Conservation (phyloP, 2,113 vertebrate genomes). For the Salvator merianae region DNA sequence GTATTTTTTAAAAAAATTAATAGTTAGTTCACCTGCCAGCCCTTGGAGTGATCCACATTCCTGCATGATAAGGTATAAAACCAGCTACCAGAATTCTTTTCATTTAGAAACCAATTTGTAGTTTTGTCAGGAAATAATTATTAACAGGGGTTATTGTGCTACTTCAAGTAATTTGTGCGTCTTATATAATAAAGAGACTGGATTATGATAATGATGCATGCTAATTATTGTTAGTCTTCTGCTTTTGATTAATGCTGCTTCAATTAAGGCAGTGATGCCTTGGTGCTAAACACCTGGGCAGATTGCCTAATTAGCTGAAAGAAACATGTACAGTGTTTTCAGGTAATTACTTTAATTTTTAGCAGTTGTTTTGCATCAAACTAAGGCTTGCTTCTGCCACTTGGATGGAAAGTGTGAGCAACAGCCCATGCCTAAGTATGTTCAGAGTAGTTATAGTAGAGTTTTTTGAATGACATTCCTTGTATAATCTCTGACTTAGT, state of each 20-base stretch:
- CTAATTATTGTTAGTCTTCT: conserved; percentile 74
- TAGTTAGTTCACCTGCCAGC: neutral
- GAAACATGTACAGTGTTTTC: conserved; percentile 50
- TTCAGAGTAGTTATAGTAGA: accelerated
- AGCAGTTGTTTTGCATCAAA: conserved; percentile 4
- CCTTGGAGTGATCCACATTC: neutral
- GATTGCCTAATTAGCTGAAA: conserved; percentile 70
- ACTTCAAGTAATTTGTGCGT: conserved; percentile 5
- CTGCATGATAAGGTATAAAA: neutral
- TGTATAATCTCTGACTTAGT: no score
- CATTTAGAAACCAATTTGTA: neutral
- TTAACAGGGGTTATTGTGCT: conserved; percentile 29
- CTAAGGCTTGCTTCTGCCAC: neutral
- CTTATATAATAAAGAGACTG: conserved; percentile 43
- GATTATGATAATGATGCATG: conserved; percentile 46
- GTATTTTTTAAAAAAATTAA: neutral
- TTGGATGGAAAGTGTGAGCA: neutral
- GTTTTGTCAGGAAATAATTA: conserved; percentile 35
- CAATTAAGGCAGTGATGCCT: conserved; percentile 70
- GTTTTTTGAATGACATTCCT: neutral
- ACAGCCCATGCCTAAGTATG: accelerated
- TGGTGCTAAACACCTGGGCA: conserved; percentile 72
- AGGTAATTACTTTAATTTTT: conserved; percentile 66
- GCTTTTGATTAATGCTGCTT: conserved; percentile 72
- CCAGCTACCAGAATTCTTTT: neutral